A percentile compares a stretch with the other conserved stretches of the same genome.
Conservation (phyloP, 2,797 vertebrate species). For the Halcyon chelicuti region DNA sequence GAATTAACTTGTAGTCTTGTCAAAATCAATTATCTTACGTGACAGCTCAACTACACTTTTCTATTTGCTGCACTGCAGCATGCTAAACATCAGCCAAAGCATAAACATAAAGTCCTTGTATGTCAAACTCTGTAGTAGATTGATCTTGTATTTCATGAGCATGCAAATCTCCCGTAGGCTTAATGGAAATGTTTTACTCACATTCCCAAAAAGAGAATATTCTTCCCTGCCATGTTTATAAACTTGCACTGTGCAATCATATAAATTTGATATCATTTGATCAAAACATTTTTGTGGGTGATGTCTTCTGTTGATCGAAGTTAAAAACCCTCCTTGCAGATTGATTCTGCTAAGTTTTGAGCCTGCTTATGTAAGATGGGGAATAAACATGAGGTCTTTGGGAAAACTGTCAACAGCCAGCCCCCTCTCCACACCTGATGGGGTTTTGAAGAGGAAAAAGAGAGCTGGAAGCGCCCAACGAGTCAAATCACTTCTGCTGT, state of each 20-base stretch:
- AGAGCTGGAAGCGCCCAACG: neutral
- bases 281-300: neutral
- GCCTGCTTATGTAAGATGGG: neutral
- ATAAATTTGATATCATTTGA: neutral
- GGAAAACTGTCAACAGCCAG: neutral
- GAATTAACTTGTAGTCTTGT: slow-evolving; percentile 95
- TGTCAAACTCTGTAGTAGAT: slow-evolving; percentile 54
- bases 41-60: slow-evolving; percentile 81
- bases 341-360: neutral
- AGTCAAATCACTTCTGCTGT: neutral
- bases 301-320: neutral
- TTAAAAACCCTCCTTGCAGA: neutral
- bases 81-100: slow-evolving; percentile 55
- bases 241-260: neutral
- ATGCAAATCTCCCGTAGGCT: neutral
- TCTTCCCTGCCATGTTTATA: neutral
- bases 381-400: rapidly evolving
- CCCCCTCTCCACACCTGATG: rapidly evolving
- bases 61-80: slow-evolving; percentile 56
- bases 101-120: slow-evolving; percentile 59
- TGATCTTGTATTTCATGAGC: slow-evolving; percentile 28
- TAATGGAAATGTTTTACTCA: neutral
- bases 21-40: slow-evolving; percentile 95
- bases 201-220: neutral
- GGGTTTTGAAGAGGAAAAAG: neutral